These are phyloP conservation scores for Trichacis sp. DNA, from an alignment of 2,888 invertebrate genomes.

Conservation along the genomic window DNA sequence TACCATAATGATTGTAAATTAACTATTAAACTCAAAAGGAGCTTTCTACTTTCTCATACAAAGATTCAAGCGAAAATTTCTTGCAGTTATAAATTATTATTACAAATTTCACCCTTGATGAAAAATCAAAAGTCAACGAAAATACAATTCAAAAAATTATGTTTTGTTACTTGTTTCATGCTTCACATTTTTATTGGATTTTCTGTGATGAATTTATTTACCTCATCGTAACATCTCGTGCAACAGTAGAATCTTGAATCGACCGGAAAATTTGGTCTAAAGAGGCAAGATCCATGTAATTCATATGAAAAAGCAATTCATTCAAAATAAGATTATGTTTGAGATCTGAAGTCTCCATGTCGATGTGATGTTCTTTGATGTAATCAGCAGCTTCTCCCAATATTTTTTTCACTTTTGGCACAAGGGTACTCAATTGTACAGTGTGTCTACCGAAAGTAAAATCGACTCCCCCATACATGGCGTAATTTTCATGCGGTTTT, in stretches of 20 bases:
- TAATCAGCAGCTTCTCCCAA: slow-evolving; percentile 61
- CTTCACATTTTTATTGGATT: too few species aligned
- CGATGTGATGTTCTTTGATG: slow-evolving; percentile 61
- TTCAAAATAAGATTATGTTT: slow-evolving; percentile 62
- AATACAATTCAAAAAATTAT: too few species aligned
- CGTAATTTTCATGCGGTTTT: slow-evolving; percentile 44
- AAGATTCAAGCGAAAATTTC: too few species aligned
- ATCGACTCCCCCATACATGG: slow-evolving; percentile 53
- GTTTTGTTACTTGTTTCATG: too few species aligned
- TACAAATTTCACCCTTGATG: too few species aligned
- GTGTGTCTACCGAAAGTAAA: slow-evolving; percentile 60
- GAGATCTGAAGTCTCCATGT: slow-evolving; percentile 56
- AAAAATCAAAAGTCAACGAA: too few species aligned
- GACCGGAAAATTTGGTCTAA: slow-evolving; percentile 55
- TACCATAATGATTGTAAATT: too few species aligned
- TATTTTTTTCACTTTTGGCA: slow-evolving; percentile 54
- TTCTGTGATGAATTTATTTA: too few species aligned
- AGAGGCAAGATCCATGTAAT: slow-evolving; percentile 55
- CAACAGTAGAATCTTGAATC: slow-evolving; percentile 38
- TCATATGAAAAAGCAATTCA: slow-evolving; percentile 57
- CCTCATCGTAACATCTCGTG: slow-evolving; percentile 47
- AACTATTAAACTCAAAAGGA: too few species aligned
- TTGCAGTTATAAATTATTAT: too few species aligned
- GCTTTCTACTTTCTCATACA: too few species aligned
- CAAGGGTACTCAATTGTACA: slow-evolving; percentile 50